These are phyloP conservation scores for Drosophila hydei DNA, from an alignment of 1,140 invertebrate species.

Conservation along the genomic window DNA sequence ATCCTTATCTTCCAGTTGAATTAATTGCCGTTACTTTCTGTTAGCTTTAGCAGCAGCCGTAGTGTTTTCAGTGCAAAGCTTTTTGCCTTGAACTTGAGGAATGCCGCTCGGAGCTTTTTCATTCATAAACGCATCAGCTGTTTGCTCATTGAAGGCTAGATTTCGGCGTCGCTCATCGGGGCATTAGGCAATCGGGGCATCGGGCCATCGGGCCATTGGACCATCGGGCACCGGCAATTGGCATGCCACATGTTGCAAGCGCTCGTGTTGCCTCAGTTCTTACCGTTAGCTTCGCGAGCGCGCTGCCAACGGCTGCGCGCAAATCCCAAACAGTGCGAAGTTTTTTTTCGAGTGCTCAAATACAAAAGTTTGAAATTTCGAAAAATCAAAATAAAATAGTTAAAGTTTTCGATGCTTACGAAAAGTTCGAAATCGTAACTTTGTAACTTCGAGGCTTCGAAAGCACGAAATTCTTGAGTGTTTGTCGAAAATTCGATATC, in stretches of 20 bases:
- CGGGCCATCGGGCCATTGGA: slow-evolving; percentile 2
- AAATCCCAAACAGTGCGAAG: slow-evolving; percentile 3
- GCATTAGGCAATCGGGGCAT: background rate
- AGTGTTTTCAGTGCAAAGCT: slow-evolving; percentile 30
- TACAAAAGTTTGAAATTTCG: background rate
- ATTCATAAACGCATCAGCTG: slow-evolving; percentile 65
- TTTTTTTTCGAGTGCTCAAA: background rate
- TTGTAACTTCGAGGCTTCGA: background rate
- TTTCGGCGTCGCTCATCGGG: background rate
- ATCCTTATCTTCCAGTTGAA: no score
- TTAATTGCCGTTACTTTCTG: background rate
- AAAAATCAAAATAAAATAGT: background rate
- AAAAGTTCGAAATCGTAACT: slow-evolving; percentile 15
- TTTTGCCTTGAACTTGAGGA: slow-evolving; percentile 67
- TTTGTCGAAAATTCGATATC: background rate
- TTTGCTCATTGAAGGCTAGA: slow-evolving; percentile 50
- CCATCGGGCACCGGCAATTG: slow-evolving; percentile 7
- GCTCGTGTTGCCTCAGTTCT: slow-evolving; percentile 53
- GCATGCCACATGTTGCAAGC: slow-evolving; percentile 74
- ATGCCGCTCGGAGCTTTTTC: slow-evolving; percentile 41
- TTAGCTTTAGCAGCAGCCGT: slow-evolving; percentile 11
- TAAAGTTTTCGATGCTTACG: background rate
- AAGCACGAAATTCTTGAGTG: slow-evolving; percentile 21
- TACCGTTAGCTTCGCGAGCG: slow-evolving; percentile 71
- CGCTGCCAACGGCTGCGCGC: slow-evolving; percentile 49